Evolutionary conservation across 2,888 invertebrate species (phyloP).

Genomic region (Acrobasis repandana): DNA sequence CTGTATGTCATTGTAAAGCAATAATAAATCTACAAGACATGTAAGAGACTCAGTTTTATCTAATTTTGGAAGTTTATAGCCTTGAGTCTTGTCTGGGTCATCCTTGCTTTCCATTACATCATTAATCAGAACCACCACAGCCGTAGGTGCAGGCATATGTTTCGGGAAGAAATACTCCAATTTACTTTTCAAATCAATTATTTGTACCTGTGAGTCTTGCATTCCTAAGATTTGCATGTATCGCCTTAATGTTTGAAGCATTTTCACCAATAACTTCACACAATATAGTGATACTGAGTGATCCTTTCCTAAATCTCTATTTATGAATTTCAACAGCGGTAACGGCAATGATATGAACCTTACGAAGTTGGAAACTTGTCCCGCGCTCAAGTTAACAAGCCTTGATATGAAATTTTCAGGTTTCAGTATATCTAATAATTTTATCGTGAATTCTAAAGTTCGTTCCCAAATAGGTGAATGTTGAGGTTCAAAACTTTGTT

Average conservation of each 20-base stretch:
- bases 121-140: conserved; percentile 61
- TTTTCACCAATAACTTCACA: conserved; percentile 78
- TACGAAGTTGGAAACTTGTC: conserved; percentile 80
- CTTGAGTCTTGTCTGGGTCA: conserved; percentile 45
- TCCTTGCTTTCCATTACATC: conserved; percentile 48
- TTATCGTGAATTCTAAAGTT: conserved; percentile 70
- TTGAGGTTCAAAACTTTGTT: conserved; percentile 84
- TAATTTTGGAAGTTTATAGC: conserved; percentile 60
- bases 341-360: conserved; percentile 76
- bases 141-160: conserved; percentile 65
- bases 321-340: conserved; percentile 72
- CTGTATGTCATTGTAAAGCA: conserved; percentile 69
- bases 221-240: conserved; percentile 78
- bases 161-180: conserved; percentile 73
- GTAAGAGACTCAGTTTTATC: conserved; percentile 59
- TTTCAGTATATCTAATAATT: conserved; percentile 69
- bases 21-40: conserved; percentile 61
- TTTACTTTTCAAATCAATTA: conserved; percentile 61
- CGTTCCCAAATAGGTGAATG: conserved; percentile 80
- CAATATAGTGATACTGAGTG: conserved; percentile 71
- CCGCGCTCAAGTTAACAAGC: conserved; percentile 65
- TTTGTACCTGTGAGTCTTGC: conserved; percentile 47
- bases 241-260: conserved; percentile 77
- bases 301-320: conserved; percentile 60
- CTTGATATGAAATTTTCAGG: conserved; percentile 76